phyloP scores from a whole-genome alignment of 2,797 vertebrate genomes.

The Leontopithecus rosalia region DNA sequence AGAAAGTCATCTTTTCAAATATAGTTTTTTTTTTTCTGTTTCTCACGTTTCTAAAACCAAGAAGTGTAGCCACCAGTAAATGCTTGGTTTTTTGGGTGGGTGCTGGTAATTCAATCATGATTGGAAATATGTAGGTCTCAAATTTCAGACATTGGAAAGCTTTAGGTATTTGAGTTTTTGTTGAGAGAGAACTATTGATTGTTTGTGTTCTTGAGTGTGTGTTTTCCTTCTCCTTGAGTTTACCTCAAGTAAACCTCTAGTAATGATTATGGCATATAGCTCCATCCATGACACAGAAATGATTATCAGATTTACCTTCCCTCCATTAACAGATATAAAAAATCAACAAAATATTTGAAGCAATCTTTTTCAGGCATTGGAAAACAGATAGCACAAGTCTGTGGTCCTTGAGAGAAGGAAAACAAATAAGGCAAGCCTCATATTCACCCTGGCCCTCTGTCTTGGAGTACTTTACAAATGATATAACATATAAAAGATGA shows the following conservation, averaged over 20 bases:
- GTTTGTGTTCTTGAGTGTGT: not conserved
- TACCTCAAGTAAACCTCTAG: not conserved
- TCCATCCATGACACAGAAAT: not conserved
- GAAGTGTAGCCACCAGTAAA: not conserved
- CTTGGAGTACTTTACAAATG: not conserved
- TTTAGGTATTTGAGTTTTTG: not conserved
- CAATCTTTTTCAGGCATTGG: not conserved
- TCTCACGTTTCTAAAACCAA: not conserved
- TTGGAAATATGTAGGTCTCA: not conserved
- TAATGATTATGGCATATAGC: not conserved
- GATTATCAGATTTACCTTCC: not conserved
- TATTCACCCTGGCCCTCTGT: not conserved
- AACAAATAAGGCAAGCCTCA: not conserved
- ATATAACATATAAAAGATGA: not conserved
- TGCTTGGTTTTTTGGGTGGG: not conserved
- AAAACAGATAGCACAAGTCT: not conserved
- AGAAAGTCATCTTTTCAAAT: not conserved
- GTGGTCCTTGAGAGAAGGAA: not conserved
- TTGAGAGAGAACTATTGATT: not conserved
- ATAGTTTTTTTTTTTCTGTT: not conserved
- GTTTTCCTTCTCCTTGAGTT: not conserved
- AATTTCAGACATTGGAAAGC: not conserved
- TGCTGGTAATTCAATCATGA: not conserved
- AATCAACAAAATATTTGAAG: not conserved
- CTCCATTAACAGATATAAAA: not conserved